These are phyloP conservation scores for Agapostemon virescens DNA, from an alignment of 2,888 invertebrate species.

Conservation along the genomic window DNA sequence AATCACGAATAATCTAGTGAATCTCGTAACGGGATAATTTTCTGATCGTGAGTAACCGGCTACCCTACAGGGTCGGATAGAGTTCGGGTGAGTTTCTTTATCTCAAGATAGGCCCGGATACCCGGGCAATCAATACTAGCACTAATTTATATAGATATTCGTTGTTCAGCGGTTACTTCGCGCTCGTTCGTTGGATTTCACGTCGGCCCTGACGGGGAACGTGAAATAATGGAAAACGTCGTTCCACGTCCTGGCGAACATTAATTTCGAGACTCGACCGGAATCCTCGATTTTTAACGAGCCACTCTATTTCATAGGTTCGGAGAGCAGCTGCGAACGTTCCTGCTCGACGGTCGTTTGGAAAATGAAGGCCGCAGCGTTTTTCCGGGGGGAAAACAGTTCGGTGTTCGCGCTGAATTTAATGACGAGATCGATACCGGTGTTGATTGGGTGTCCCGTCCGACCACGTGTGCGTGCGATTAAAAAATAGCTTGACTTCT, in stretches of 20 bases:
- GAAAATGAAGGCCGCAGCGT: conserved; percentile 24
- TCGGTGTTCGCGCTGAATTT: not conserved
- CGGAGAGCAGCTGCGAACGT: conserved; percentile 31
- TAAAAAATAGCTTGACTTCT: not conserved
- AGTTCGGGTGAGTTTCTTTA: too few species aligned
- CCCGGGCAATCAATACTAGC: too few species aligned
- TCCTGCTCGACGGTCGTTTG: conserved; percentile 20
- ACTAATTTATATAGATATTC: not conserved
- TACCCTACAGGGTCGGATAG: too few species aligned
- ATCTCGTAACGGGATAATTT: too few species aligned
- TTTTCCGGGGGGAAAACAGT: not conserved
- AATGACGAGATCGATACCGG: not conserved
- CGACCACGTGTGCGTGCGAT: not conserved
- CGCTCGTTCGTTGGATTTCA: not conserved
- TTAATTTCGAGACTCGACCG: conserved; percentile 26
- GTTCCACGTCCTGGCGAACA: not conserved
- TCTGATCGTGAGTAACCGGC: too few species aligned
- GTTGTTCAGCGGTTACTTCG: not conserved
- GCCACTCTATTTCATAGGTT: conserved; percentile 29
- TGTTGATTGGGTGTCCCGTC: not conserved
- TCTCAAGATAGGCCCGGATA: too few species aligned
- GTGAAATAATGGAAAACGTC: conserved; percentile 25
- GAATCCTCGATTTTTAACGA: conserved; percentile 46
- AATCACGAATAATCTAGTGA: too few species aligned
- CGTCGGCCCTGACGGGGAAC: not conserved